A percentile compares a stretch with the other conserved stretches of the same genome.
phyloP scores from a whole-genome alignment of 2,113 vertebrate species.

The Rhinopomastus cyanomelas region DNA sequence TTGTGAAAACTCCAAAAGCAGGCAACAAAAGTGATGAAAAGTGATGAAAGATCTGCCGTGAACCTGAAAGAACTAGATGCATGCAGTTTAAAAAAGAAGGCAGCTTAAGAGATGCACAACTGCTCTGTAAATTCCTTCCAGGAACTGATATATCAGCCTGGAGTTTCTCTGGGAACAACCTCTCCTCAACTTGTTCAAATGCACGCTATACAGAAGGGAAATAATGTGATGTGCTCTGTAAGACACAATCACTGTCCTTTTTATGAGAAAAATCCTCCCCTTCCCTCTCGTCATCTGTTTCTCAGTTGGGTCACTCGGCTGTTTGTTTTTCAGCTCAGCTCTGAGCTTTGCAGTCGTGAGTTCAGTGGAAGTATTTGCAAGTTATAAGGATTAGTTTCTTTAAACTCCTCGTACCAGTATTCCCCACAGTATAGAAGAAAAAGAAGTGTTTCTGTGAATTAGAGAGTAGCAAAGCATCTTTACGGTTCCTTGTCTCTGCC shows the following conservation, averaged over 20 bases:
- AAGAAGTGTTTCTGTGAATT: not conserved
- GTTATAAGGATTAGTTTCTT: conserved; percentile 19
- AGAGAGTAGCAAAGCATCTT: not conserved
- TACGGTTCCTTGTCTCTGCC: not conserved
- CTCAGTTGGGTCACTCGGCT: not conserved
- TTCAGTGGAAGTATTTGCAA: not conserved
- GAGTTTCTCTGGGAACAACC: not conserved
- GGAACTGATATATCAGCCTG: not conserved
- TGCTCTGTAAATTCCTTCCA: not conserved
- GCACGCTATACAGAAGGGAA: not conserved
- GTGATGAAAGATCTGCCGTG: not conserved
- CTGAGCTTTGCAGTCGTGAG: not conserved
- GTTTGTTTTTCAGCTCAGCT: not conserved
- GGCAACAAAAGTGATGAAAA: not conserved
- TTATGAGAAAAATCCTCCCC: not conserved
- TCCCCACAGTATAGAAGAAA: not conserved
- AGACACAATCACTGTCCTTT: not conserved
- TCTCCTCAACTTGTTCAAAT: not conserved
- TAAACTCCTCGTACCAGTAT: not conserved
- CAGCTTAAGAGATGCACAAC: not conserved
- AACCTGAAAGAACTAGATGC: not conserved
- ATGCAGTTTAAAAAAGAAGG: not conserved
- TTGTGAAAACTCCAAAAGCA: not conserved
- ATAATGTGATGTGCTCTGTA: not conserved
- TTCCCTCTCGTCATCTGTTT: not conserved